Conservation (phyloP, 2,888 invertebrate genomes). For the Palloptera scutellata region DNA sequence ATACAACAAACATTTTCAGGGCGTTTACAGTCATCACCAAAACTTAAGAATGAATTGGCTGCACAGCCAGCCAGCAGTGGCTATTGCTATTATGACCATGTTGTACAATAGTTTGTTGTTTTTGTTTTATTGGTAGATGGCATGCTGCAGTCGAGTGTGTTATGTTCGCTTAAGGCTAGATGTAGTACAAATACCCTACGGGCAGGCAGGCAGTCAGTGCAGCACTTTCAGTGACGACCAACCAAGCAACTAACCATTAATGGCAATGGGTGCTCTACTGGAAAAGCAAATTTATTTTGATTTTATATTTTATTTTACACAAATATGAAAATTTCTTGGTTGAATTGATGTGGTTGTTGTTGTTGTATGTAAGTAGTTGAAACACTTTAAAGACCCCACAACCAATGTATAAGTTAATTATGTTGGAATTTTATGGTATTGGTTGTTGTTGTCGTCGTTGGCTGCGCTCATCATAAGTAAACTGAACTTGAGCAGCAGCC, state of each 20-base stretch:
- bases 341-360: conserved; percentile 27
- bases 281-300: conserved; percentile 40
- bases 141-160: background rate
- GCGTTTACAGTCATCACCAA: conserved; percentile 33
- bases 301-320: conserved; percentile 21
- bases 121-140: background rate
- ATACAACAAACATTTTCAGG: conserved; percentile 20
- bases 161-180: background rate
- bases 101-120: conserved; percentile 3
- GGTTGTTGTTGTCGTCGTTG: conserved; percentile 14
- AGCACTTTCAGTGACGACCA: no score
- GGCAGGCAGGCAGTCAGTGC: no score
- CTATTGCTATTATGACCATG: background rate
- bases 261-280: conserved; percentile 1
- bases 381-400: conserved; percentile 36
- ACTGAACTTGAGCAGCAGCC: background rate
- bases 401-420: conserved; percentile 43
- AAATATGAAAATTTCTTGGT: conserved; percentile 14
- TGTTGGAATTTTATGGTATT: conserved; percentile 8
- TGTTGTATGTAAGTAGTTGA: conserved; percentile 26
- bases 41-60: conserved; percentile 10
- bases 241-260: no score
- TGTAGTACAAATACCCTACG: background rate
- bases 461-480: background rate
- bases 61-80: conserved; percentile 3